Evolutionary conservation across 2,888 invertebrate genomes (phyloP).

Genomic region (Drosophila lutescens): DNA sequence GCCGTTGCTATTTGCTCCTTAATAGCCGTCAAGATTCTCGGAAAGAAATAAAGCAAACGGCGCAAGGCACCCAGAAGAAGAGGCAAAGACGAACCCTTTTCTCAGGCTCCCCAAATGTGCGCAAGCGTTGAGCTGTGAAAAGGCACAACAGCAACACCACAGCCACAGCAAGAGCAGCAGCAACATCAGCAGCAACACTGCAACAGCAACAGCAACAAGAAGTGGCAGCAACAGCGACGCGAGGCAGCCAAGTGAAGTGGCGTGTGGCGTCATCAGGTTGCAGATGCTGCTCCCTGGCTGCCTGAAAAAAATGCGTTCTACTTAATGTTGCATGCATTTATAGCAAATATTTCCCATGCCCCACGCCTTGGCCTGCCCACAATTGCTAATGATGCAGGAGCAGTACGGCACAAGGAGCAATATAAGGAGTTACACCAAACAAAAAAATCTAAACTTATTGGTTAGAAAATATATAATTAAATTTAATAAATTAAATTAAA

Average conservation of each 20-base stretch:
- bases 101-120: constrained; percentile 61
- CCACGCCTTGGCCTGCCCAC: constrained; percentile 63
- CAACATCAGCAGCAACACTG: constrained; percentile 26
- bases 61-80: constrained; percentile 33
- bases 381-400: constrained; percentile 71
- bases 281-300: constrained; percentile 39
- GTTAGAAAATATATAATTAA: neutral
- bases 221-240: constrained; percentile 47
- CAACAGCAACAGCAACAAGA: constrained; percentile 42
- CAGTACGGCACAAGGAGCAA: constrained; percentile 22
- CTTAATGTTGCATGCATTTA: constrained; percentile 79
- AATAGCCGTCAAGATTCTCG: constrained; percentile 76
- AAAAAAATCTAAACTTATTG: neutral
- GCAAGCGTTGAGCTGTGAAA: constrained; percentile 76
- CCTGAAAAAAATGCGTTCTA: constrained; percentile 73
- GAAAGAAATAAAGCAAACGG: constrained; percentile 68
- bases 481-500: too few relatives aligned
- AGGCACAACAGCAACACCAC: constrained; percentile 39
- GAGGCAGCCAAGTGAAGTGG: constrained; percentile 72
- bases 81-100: constrained; percentile 56
- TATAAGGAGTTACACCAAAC: constrained; percentile 24
- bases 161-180: constrained; percentile 18
- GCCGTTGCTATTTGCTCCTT: constrained; percentile 58
- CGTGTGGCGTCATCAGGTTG: constrained; percentile 64
- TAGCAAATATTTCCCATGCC: constrained; percentile 77